These are phyloP conservation scores for Poicephalus gulielmi DNA, from an alignment of 2,113 vertebrate species.

Conservation along the genomic window DNA sequence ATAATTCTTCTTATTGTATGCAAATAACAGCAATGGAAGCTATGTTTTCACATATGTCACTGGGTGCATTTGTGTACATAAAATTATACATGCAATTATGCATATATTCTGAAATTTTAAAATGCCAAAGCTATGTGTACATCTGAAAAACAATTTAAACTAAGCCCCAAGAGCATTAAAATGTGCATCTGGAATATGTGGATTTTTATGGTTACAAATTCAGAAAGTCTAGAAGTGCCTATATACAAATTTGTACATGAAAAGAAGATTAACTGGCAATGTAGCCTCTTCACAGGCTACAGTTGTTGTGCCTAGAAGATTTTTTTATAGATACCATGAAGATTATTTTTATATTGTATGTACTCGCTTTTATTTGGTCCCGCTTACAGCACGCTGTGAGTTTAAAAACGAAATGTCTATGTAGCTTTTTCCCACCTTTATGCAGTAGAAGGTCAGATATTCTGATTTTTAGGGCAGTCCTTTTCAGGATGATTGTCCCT, in stretches of 20 bases:
- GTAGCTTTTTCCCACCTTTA: background rate
- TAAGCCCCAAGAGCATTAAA: background rate
- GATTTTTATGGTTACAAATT: background rate
- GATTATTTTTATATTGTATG: background rate
- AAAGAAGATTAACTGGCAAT: background rate
- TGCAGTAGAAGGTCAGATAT: background rate
- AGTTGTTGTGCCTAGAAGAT: background rate
- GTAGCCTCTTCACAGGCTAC: background rate
- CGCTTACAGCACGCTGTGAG: background rate
- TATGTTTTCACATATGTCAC: background rate
- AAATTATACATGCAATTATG: background rate
- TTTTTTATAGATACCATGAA: background rate
- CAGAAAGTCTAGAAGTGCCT: background rate
- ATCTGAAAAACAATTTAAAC: slow-evolving; percentile 2
- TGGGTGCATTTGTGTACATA: background rate
- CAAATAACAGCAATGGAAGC: background rate
- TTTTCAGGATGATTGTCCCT: background rate
- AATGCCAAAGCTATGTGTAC: background rate
- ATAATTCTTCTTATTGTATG: background rate
- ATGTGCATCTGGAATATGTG: background rate
- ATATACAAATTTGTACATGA: background rate
- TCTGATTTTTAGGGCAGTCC: background rate
- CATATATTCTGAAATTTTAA: background rate
- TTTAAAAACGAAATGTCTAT: background rate
- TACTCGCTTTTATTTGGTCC: background rate